These are phyloP conservation scores for Lymantria monacha DNA, from an alignment of 2,888 invertebrate genomes.

Conservation along the genomic window DNA sequence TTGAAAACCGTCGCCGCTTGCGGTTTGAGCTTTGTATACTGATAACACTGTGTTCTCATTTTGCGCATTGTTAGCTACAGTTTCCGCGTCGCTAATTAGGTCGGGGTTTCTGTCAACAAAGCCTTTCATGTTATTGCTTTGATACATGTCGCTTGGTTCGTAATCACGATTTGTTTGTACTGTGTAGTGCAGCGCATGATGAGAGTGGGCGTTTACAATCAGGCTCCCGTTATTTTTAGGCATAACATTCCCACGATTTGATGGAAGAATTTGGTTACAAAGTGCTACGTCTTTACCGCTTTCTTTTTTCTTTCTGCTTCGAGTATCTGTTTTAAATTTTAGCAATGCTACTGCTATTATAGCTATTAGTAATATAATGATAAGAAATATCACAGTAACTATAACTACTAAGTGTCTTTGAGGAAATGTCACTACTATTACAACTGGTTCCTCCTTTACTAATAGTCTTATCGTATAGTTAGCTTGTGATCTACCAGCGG, in stretches of 20 bases:
- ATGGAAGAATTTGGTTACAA: slow-evolving; percentile 79
- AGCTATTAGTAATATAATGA: slow-evolving; percentile 84
- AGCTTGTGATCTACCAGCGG: slow-evolving; percentile 89
- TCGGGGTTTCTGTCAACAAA: slow-evolving; percentile 89
- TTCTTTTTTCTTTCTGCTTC: slow-evolving; percentile 79
- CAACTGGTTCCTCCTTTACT: slow-evolving; percentile 87
- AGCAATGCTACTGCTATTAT: slow-evolving; percentile 85
- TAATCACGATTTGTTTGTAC: slow-evolving; percentile 79
- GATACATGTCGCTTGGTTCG: slow-evolving; percentile 78
- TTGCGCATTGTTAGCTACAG: slow-evolving; percentile 74
- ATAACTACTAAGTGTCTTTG: slow-evolving; percentile 87
- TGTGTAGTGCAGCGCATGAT: slow-evolving; percentile 80
- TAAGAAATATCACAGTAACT: slow-evolving; percentile 84
- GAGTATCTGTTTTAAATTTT: slow-evolving; percentile 76
- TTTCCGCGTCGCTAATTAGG: slow-evolving; percentile 90
- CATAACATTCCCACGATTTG: slow-evolving; percentile 71
- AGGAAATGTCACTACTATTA: slow-evolving; percentile 86
- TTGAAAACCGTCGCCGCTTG: slow-evolving; percentile 62
- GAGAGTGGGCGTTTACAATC: slow-evolving; percentile 80
- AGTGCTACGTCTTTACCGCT: slow-evolving; percentile 84
- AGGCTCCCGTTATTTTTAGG: slow-evolving; percentile 81
- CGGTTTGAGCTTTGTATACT: slow-evolving; percentile 69
- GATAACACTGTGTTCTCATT: slow-evolving; percentile 72
- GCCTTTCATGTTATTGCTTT: slow-evolving; percentile 75
- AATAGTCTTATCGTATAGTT: slow-evolving; percentile 91